Evolutionary conservation across 1,140 invertebrate species (phyloP).

Genomic region (Apis dorsata): DNA sequence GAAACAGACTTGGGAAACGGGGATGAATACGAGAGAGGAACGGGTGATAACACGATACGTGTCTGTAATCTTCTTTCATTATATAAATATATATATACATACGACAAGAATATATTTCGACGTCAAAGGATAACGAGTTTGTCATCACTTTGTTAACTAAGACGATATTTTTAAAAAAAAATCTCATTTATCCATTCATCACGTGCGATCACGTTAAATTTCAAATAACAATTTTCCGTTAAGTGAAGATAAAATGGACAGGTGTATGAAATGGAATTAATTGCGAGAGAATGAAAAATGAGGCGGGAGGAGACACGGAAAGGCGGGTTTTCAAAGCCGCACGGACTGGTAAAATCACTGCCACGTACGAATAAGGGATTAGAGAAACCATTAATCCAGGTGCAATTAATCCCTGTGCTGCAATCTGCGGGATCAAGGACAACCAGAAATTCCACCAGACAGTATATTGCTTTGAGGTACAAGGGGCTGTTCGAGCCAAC

Average conservation of each 20-base stretch:
- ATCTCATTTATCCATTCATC: background rate
- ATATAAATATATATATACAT: too few relatives aligned
- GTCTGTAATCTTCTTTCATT: background rate
- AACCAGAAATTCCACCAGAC: background rate
- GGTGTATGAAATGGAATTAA: background rate
- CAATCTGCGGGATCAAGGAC: background rate
- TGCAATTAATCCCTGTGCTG: conserved; percentile 17
- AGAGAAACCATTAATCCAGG: conserved; percentile 8
- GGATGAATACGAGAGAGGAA: background rate
- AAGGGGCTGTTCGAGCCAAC: background rate
- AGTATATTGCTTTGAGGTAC: too few relatives aligned
- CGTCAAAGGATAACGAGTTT: background rate
- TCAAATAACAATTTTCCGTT: background rate
- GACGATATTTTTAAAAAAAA: background rate
- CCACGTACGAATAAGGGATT: conserved; percentile 10
- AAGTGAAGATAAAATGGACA: background rate
- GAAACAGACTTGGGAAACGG: background rate
- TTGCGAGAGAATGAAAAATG: background rate
- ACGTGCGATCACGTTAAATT: background rate
- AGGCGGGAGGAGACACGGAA: too few relatives aligned
- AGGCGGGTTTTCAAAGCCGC: background rate
- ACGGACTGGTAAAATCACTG: background rate
- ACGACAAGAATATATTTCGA: too few relatives aligned
- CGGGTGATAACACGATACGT: too few relatives aligned
- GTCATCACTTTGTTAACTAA: background rate